Evolutionary conservation across 2,113 vertebrate genomes (phyloP).

Genomic region (Ageneiosus marmoratus): DNA sequence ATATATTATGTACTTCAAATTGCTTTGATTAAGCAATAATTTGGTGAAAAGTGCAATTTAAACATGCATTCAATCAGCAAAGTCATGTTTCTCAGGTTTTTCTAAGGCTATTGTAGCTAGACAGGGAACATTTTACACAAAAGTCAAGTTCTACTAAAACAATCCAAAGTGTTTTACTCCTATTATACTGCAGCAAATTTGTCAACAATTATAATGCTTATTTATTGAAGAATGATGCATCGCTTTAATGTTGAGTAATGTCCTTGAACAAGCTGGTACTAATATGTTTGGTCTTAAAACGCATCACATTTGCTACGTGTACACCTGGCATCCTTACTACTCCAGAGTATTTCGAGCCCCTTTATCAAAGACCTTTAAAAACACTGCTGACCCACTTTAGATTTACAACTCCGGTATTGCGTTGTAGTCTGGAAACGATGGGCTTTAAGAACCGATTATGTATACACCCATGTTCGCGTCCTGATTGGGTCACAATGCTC

Average conservation of each 20-base stretch:
- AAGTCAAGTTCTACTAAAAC: not conserved
- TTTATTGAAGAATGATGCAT: not conserved
- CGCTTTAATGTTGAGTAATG: not conserved
- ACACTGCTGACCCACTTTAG: no score
- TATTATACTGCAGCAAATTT: no score
- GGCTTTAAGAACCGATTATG: no score
- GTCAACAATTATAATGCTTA: not conserved
- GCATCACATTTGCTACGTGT: no score
- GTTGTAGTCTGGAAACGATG: no score
- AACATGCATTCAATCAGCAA: not conserved
- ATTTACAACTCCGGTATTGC: no score
- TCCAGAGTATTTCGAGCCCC: no score
- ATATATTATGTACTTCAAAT: not conserved
- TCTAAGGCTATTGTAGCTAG: not conserved
- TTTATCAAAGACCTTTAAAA: no score
- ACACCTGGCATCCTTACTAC: no score
- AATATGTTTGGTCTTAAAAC: not conserved
- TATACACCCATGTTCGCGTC: no score
- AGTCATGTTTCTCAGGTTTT: not conserved
- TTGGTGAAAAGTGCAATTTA: not conserved
- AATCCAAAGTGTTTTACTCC: not conserved
- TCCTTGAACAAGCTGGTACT: not conserved
- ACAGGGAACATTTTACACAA: not conserved
- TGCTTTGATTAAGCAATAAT: not conserved
- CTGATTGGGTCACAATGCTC: no score